phyloP scores from a whole-genome alignment of 2,888 invertebrate genomes.

The Erpobdella octoculata region DNA sequence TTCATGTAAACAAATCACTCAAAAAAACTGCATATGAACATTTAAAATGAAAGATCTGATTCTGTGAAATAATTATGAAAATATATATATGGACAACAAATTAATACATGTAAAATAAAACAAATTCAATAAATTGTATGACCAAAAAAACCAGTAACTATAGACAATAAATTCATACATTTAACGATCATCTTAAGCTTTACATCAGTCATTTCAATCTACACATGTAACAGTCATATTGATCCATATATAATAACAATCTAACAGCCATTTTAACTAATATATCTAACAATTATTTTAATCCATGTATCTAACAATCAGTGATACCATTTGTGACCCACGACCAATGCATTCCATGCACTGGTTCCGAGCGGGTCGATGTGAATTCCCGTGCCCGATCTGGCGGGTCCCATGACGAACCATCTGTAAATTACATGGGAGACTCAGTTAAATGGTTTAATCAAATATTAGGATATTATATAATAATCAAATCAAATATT shows the following conservation, averaged over 20 bases:
- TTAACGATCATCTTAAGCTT: slow-evolving; percentile 2
- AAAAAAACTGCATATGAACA: neutral
- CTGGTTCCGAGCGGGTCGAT: slow-evolving; percentile 97
- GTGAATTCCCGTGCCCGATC: slow-evolving; percentile 97
- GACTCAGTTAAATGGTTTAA: neutral
- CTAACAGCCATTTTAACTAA: neutral
- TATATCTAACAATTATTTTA: no score
- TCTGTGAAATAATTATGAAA: no score
- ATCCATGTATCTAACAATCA: no score
- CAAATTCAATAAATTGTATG: no score
- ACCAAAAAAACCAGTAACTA: neutral
- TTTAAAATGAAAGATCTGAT: no score
- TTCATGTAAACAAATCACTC: neutral
- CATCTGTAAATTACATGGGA: slow-evolving; percentile 56
- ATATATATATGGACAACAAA: no score
- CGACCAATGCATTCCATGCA: slow-evolving; percentile 93
- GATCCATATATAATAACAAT: neutral
- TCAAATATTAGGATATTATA: no score
- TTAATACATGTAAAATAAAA: no score
- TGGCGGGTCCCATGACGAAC: slow-evolving; percentile 96
- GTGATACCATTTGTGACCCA: slow-evolving; percentile 74
- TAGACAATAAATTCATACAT: neutral
- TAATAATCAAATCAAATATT: no score
- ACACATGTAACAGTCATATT: neutral
- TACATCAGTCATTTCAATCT: neutral